Base-by-base conservation (phyloP, 1,140 invertebrate species). In the Choristoneura fumiferana region DNA sequence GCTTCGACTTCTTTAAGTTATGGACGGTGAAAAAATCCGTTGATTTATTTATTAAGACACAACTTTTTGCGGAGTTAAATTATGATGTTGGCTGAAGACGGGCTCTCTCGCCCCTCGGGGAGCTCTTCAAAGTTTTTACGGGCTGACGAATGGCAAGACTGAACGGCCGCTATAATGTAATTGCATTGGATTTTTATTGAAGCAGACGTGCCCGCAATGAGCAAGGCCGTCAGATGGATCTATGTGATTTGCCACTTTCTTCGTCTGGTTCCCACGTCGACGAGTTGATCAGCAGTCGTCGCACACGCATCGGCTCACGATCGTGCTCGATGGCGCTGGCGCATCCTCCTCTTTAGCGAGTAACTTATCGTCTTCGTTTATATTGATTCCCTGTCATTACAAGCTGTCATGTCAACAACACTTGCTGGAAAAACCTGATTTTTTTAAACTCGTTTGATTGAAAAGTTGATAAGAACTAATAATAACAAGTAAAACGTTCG, bases 1-100 rank as follows among this genome's bases (percentile, higher is more conserved):
- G 84, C 84, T 73, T 84, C 67, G 69, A 63, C 76, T 81, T 69
- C 71, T 83, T 49, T 81, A 79, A 82, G 67, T 80, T 78, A 85
- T 84, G 81, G 82, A 77, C 72, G 81, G 61, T 76, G 79, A 81
- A 86, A 84, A 85, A 87, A 83, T 77, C 65, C 69, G 62, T 69
- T 78, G 76, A 81, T 83, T 82, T 84, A 81, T 84, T 82, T 84
- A 82, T 81, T 79, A 72, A 76, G 71, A 79, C 75, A 63, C 67
- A 62, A 75, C 68, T 78, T 84, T 84, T 87, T 84, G 71, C 65
- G 54, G 58, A 56, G 69, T 82, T 82, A 87, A 84, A 84, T 87
- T 84, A 87, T 84, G 81, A 84, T 84, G 81, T 87, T 65, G 75
- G 54, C 61, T 65, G 61, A 58, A 69, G 71, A 71, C 63, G 65